Conservation (phyloP, 2,888 invertebrate species). For the Brenthis ino region DNA sequence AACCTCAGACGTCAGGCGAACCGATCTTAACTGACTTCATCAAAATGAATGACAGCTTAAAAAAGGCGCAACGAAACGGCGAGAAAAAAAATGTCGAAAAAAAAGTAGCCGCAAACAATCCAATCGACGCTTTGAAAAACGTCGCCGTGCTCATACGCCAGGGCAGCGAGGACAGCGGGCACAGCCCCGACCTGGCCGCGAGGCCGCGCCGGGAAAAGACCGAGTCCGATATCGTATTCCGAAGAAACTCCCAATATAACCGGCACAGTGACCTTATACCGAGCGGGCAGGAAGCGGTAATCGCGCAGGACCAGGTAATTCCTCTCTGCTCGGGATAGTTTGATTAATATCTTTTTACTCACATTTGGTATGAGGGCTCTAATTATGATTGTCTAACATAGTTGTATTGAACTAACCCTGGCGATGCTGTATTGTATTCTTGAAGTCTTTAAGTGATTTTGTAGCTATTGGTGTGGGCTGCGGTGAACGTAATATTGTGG, state of each 20-base stretch:
- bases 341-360: constrained; percentile 66
- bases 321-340: constrained; percentile 75
- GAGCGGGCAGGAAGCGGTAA: constrained; percentile 81
- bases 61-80: constrained; percentile 70
- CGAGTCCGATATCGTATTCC: constrained; percentile 92
- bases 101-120: constrained; percentile 59
- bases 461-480: constrained; percentile 57
- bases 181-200: constrained; percentile 69
- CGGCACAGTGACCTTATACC: constrained; percentile 71
- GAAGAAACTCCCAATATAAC: constrained; percentile 79
- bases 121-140: constrained; percentile 72
- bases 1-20: constrained; percentile 81
- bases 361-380: constrained; percentile 75
- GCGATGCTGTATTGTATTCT: constrained; percentile 54
- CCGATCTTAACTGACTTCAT: constrained; percentile 88
- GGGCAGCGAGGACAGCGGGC: constrained; percentile 64
- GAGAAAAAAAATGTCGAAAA: constrained; percentile 57
- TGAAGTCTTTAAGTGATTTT: constrained; percentile 52
- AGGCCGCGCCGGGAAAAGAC: constrained; percentile 93
- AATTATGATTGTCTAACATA: constrained; percentile 60
- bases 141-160: constrained; percentile 72
- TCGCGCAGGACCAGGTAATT: constrained; percentile 80
- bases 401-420: constrained; percentile 56
- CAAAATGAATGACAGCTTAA: constrained; percentile 79
- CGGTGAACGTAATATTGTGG: constrained; percentile 51